Evolutionary conservation across 2,113 vertebrate species (phyloP), one percentile per base, ranked within the genome.

Genomic region (Epinephelus cyanopodus): DNA sequence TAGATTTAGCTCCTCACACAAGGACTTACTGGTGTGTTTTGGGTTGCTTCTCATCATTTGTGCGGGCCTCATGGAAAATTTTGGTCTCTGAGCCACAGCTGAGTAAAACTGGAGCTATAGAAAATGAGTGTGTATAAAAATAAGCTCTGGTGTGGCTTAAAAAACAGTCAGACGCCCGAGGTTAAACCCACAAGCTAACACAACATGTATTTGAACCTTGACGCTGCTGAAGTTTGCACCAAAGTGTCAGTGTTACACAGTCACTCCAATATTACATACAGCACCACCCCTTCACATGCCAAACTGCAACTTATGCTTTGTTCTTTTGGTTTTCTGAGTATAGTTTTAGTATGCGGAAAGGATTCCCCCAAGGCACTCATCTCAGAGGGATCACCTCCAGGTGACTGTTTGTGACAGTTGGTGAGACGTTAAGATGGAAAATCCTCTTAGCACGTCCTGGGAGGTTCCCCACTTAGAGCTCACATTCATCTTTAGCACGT

Each of bases 321-420:
- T 23, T 53, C 8, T 58, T 48, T 19, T 15, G 3, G 7, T 50
- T 67, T 61, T 66, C 19, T 23, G 2, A 29, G 11, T 7, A 12
- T 7, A 50, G 25, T 57, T 81, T 81, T 14, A 58, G 42, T 8
- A 6, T 25, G 63, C 14, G 6, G 23, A 62, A 68, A 64, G 65
- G 74, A 50, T 33, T 54, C 47, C 83, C 65, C 23, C 29, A 4
- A 29, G 0, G 29, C 14, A 52, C 37, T 48, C 47, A 39, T 21
- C 72, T 89, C 71, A 60, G n/a, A 54, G 68, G 89, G 84, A 76
- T 90, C 91, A 91, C 81, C 85, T 90, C 47, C 91, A 93, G 93
- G 88, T 93, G 92, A 87, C 78, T 92, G 90, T 76, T 84, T 81
- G 84, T 92, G 91, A 91, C 90, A 94, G 91, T 88, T 89, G 79